Conservation (phyloP, 2,888 invertebrate genomes). For the Apocheima hispidaria region DNA sequence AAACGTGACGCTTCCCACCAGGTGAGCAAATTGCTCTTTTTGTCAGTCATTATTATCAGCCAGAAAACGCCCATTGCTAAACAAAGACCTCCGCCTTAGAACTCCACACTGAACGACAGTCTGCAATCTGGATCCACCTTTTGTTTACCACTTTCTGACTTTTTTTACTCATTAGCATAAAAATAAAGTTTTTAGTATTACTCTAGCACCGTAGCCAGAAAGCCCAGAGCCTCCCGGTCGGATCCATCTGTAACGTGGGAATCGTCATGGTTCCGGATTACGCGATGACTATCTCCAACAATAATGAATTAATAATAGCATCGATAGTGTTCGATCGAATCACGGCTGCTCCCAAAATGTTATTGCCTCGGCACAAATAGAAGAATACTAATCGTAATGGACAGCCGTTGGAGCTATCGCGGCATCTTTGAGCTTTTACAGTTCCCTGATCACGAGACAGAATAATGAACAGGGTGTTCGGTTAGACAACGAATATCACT, state of each 20-base stretch:
- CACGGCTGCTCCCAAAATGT: slow-evolving; percentile 41
- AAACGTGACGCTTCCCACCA: no score
- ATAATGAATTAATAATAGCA: slow-evolving; percentile 79
- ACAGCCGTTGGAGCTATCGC: slow-evolving; percentile 21
- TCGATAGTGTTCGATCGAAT: slow-evolving; percentile 72
- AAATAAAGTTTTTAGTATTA: neutral
- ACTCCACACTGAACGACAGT: no score
- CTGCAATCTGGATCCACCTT: no score
- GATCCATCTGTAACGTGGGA: slow-evolving; percentile 76
- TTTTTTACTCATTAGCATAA: no score
- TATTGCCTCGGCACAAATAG: slow-evolving; percentile 33
- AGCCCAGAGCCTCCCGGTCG: neutral
- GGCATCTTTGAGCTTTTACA: slow-evolving; percentile 27
- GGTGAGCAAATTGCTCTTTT: no score
- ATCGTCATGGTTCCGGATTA: slow-evolving; percentile 77
- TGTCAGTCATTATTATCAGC: no score
- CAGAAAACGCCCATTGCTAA: no score
- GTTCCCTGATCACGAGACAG: slow-evolving; percentile 12
- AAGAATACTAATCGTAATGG: slow-evolving; percentile 37
- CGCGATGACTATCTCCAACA: slow-evolving; percentile 74
- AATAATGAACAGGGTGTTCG: neutral
- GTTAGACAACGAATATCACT: no score
- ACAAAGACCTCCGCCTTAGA: no score
- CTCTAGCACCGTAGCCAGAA: neutral
- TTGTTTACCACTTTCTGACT: no score